Evolutionary conservation across 2,888 invertebrate species (phyloP).

Genomic region (Noctua fimbriata): DNA sequence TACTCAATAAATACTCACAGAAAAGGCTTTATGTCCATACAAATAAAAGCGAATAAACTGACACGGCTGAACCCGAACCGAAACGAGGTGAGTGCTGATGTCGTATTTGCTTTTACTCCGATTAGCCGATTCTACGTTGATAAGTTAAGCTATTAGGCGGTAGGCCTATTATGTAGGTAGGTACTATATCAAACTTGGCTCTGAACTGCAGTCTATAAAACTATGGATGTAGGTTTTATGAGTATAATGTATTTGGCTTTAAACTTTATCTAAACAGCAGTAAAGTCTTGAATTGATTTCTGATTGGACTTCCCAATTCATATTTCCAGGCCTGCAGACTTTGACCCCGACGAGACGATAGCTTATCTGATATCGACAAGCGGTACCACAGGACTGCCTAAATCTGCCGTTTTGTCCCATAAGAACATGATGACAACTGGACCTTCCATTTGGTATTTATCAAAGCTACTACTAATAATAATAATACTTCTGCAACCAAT

Average conservation of each 20-base stretch:
- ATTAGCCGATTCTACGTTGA: too few species aligned
- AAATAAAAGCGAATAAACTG: too few species aligned
- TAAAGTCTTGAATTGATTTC: neutral
- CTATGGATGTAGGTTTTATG: neutral
- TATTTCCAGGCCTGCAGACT: conserved; percentile 70
- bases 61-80: too few species aligned
- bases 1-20: too few species aligned
- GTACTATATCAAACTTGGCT: too few species aligned
- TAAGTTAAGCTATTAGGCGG: too few species aligned
- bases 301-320: neutral
- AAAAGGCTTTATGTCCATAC: too few species aligned
- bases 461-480: neutral
- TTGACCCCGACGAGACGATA: conserved; percentile 71
- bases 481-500: too few species aligned
- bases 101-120: too few species aligned
- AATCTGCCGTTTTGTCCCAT: conserved; percentile 70
- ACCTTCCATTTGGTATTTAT: conserved; percentile 64
- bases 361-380: conserved; percentile 72
- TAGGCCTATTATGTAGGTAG: neutral
- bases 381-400: conserved; percentile 76
- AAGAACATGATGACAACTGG: conserved; percentile 59
- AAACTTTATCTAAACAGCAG: neutral
- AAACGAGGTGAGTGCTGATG: too few species aligned
- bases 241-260: too few species aligned
- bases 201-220: neutral